Percentiles rank a stretch among this genome's conserved stretches.
These are phyloP conservation scores for Saccostrea echinata DNA, from an alignment of 1,140 invertebrate species.

Conservation along the genomic window DNA sequence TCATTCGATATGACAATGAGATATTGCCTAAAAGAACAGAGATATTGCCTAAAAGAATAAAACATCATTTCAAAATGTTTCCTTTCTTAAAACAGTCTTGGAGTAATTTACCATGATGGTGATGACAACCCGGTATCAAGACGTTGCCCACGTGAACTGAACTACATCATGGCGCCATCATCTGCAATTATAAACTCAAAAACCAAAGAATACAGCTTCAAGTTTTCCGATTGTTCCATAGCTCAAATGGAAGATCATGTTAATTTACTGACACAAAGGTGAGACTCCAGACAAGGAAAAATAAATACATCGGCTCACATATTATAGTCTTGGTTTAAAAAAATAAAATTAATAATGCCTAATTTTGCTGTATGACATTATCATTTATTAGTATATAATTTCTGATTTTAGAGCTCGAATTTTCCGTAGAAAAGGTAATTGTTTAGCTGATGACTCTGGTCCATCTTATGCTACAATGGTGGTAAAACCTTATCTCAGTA, in stretches of 20 bases:
- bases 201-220: constrained; percentile 61
- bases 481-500: constrained; percentile 49
- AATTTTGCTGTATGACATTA: neutral
- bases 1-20: no score
- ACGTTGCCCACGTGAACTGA: constrained; percentile 50
- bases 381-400: neutral
- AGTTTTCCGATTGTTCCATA: constrained; percentile 62
- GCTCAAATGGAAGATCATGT: constrained; percentile 54
- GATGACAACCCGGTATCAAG: constrained; percentile 44
- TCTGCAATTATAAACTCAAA: constrained; percentile 57
- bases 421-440: constrained; percentile 50
- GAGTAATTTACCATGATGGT: constrained; percentile 60
- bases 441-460: constrained; percentile 46
- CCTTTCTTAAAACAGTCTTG: constrained; percentile 38
- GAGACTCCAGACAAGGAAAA: neutral
- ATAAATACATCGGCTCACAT: neutral
- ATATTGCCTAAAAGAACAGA: no score
- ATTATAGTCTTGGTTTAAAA: neutral
- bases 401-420: constrained; percentile 9
- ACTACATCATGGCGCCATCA: constrained; percentile 63
- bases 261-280: constrained; percentile 52
- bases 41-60: no score
- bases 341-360: neutral
- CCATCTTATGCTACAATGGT: constrained; percentile 41
- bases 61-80: no score